Conservation (phyloP, 2,113 vertebrate species). For the Pseudopipra pipra region DNA sequence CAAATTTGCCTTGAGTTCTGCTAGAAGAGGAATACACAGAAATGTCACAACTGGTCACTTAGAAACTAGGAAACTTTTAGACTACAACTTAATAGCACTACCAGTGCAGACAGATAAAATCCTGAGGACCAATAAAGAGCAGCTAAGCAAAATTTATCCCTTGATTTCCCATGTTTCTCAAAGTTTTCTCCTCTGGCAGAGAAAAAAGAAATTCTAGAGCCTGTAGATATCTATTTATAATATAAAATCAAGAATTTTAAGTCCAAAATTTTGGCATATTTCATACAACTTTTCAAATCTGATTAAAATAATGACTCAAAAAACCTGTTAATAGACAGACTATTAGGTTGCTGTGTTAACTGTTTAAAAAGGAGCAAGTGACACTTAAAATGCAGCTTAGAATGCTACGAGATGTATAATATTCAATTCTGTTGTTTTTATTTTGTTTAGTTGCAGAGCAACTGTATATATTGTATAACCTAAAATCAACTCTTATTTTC, state of each 20-base stretch:
- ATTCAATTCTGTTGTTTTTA: constrained; percentile 75
- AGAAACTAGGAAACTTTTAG: constrained; percentile 1
- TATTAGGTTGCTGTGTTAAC: constrained; percentile 51
- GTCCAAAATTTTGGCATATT: constrained; percentile 37
- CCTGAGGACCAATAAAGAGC: constrained; percentile 50
- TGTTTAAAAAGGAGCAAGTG: constrained; percentile 59
- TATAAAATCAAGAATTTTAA: constrained; percentile 64
- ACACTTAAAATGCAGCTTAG: constrained; percentile 54
- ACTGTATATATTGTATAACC: constrained; percentile 87
- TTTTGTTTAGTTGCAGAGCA: constrained; percentile 91
- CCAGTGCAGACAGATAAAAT: not conserved
- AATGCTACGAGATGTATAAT: constrained; percentile 76
- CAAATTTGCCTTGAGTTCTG: constrained; percentile 35
- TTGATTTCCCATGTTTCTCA: constrained; percentile 16
- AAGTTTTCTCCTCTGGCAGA: constrained; percentile 60
- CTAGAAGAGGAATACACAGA: not conserved
- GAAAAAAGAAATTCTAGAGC: constrained; percentile 50
- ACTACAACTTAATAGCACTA: not conserved
- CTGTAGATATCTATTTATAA: constrained; percentile 80
- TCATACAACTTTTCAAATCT: constrained; percentile 47
- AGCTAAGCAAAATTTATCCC: constrained; percentile 33
- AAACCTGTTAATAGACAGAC: constrained; percentile 20
- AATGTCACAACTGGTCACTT: not conserved
- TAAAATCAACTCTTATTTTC: constrained; percentile 80
- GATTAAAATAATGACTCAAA: not conserved